Percentiles rank a stretch among this genome's conserved stretches.
Conservation (phyloP, 2,797 vertebrate genomes). For the Octomys mimax region DNA sequence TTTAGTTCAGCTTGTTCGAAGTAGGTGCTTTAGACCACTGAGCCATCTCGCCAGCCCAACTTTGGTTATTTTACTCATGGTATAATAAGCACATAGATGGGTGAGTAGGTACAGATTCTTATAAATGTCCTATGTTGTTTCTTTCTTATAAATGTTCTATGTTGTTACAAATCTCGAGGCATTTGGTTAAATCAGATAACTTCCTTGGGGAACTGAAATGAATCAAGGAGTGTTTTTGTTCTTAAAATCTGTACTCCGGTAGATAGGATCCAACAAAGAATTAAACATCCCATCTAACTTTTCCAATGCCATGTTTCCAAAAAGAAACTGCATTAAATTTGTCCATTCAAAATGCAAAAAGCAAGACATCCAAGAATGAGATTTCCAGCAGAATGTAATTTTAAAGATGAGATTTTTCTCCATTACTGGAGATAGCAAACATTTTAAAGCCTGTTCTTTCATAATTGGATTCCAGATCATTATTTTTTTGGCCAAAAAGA, state of each 20-base stretch:
- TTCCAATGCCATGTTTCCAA: slow-evolving; percentile 79
- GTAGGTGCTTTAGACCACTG: no score
- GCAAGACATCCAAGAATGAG: slow-evolving; percentile 83
- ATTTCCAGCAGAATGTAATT: slow-evolving; percentile 82
- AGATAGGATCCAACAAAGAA: slow-evolving; percentile 77
- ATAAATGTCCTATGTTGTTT: slow-evolving; percentile 38
- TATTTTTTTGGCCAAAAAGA: slow-evolving; percentile 87
- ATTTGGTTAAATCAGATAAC: slow-evolving; percentile 69
- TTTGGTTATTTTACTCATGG: slow-evolving; percentile 61
- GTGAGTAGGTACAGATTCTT: slow-evolving; percentile 50
- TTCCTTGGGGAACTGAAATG: slow-evolving; percentile 71
- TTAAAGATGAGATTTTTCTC: slow-evolving; percentile 75
- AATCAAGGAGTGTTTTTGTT: slow-evolving; percentile 77
- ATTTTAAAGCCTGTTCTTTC: slow-evolving; percentile 83
- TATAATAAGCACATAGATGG: slow-evolving; percentile 63
- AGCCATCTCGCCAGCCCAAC: no score
- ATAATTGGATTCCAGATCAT: slow-evolving; percentile 87
- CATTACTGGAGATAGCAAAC: slow-evolving; percentile 82
- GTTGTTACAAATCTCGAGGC: slow-evolving; percentile 71
- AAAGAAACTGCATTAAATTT: slow-evolving; percentile 83
- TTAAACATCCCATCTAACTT: slow-evolving; percentile 80
- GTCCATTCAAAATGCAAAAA: slow-evolving; percentile 84
- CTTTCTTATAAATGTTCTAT: slow-evolving; percentile 29
- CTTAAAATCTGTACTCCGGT: slow-evolving; percentile 77
- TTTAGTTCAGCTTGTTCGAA: no score